phyloP scores from a whole-genome alignment of 2,113 vertebrate genomes.

The Leucoraja erinaceus region DNA sequence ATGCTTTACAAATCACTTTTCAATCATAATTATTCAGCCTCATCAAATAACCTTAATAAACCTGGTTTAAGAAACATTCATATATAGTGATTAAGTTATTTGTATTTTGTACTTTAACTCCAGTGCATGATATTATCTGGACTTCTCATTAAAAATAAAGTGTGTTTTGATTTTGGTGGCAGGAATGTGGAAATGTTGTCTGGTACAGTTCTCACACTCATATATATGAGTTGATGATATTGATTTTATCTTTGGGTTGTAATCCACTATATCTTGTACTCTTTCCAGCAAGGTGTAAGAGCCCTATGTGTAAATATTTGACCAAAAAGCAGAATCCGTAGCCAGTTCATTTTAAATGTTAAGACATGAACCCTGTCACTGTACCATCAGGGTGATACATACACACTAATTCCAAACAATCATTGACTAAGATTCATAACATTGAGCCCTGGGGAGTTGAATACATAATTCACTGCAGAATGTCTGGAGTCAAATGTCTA shows the following conservation, averaged over 20 bases:
- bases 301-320: background rate
- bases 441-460: background rate
- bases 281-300: background rate
- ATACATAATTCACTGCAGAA: no score
- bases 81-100: background rate
- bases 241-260: background rate
- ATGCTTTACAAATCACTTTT: background rate
- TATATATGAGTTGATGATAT: no score
- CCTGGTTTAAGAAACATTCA: background rate
- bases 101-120: background rate
- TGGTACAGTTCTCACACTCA: background rate
- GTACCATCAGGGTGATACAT: background rate
- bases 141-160: background rate
- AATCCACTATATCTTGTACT: background rate
- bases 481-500: background rate
- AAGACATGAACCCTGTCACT: background rate
- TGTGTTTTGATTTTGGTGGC: background rate
- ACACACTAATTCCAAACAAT: background rate
- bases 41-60: background rate
- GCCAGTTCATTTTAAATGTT: background rate
- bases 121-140: background rate
- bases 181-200: background rate
- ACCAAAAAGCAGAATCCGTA: background rate
- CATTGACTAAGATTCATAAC: constrained; percentile 4
- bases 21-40: background rate